Evolutionary conservation across 2,113 vertebrate species (phyloP), one percentile per base, ranked within the genome.

Genomic region (Daphoenositta chrysoptera): DNA sequence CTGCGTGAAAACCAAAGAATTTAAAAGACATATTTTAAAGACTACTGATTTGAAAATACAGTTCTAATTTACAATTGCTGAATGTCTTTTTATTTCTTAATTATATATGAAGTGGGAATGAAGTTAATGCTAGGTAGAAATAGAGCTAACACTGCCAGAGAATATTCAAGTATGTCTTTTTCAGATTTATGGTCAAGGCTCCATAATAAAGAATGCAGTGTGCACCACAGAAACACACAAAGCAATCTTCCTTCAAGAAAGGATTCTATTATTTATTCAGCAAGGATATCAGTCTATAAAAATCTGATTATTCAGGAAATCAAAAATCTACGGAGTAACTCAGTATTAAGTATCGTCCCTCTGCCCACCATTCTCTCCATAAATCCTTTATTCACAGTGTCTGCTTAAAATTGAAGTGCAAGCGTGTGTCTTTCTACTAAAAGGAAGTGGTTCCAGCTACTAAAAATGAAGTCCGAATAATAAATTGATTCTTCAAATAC

Each of bases 301-400:
- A 88, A 70, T 30, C 42, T 30, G 56, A 87, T 61, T 81, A 70
- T 60, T 51, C 47, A 66, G 40, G 53, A 92, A 90, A 97, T 65
- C 4, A 92, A 88, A 95, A 73, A 87, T 54, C 70, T 81, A 50
- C n/a, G 63, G 54, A 53, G 48, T 57, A 78, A 30, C 54, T 60
- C 61, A 83, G 39, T 44, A 83, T 75, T 51, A 56, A 85, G n/a
- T 60, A 60, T n/a, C 57, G 44, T 40, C n/a, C 64, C 24, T 72
- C 53, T 90, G 58, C 48, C 40, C 77, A 91, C 66, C 64, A 27
- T 83, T 89, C 72, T 57, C 68, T 70, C 66, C 45, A 81, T 24
- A 89, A 93, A 88, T 77, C 82, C 54, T 94, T 94, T 92, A 90
- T 93, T 87, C 83, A 71, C 61, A 63, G 70, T 45, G 35, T 79